Percentiles rank a stretch among this genome's conserved stretches.
phyloP scores from a whole-genome alignment of 2,797 vertebrate genomes.

The Gymnothorax reevesii region DNA sequence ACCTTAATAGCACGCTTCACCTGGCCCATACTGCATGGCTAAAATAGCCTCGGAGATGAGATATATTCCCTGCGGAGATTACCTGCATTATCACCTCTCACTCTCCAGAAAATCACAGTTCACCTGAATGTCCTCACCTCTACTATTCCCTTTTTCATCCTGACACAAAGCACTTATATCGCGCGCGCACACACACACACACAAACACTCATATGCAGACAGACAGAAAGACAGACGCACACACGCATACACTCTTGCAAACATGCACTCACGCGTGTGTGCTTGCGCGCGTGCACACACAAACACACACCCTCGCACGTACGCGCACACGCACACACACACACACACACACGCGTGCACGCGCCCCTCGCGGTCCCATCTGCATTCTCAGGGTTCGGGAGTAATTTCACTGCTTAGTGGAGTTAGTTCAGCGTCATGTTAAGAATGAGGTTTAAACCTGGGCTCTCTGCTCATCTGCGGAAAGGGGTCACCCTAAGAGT shows the following conservation, averaged over 20 bases:
- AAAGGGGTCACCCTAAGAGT: not conserved
- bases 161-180: not conserved
- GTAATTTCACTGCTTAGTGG: not conserved
- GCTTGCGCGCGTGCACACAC: not conserved
- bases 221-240: conserved; percentile 16
- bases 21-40: not conserved
- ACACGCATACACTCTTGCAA: conserved; percentile 6
- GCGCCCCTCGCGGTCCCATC: not conserved
- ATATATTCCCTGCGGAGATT: not conserved
- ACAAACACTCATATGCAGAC: not conserved
- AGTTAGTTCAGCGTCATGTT: not conserved
- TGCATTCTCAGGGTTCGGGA: not conserved
- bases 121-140: not conserved
- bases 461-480: not conserved
- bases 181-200: not conserved
- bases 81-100: not conserved
- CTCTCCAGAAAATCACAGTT: conserved; percentile 10
- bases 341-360: conserved; percentile 8
- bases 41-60: not conserved
- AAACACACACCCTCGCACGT: conserved; percentile 8
- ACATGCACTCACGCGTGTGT: not conserved
- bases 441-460: conserved; percentile 1
- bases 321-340: not conserved
- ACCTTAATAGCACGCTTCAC: not conserved
- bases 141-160: not conserved